phyloP scores from a whole-genome alignment of 2,113 vertebrate species.

The Falcunculus frontatus region DNA sequence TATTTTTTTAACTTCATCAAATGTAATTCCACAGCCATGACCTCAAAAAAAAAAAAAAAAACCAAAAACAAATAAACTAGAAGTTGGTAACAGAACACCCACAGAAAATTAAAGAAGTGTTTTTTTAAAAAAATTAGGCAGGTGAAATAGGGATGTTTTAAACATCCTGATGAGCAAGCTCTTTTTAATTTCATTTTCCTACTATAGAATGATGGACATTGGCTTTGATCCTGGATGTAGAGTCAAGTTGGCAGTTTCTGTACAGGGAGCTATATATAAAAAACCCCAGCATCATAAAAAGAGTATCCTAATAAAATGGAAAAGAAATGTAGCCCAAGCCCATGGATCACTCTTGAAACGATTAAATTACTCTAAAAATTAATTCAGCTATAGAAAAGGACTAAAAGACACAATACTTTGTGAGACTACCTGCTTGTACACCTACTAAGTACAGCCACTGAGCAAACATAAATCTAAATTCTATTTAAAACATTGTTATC shows the following conservation, averaged over 20 bases:
- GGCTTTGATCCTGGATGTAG: slow-evolving; percentile 31
- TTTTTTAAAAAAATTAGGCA: background rate
- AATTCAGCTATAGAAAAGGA: background rate
- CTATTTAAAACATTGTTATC: background rate
- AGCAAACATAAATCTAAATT: background rate
- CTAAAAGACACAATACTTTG: background rate
- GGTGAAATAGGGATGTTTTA: background rate
- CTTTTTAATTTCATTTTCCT: slow-evolving; percentile 23
- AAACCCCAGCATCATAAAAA: background rate
- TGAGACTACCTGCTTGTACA: background rate
- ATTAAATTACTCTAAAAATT: background rate
- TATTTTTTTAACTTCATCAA: background rate
- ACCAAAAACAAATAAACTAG: background rate
- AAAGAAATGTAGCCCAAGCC: background rate
- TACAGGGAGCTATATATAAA: background rate
- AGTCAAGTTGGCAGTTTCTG: slow-evolving; percentile 24
- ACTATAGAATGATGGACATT: slow-evolving; percentile 20
- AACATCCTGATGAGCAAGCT: slow-evolving; percentile 3
- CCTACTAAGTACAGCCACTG: background rate
- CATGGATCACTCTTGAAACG: background rate
- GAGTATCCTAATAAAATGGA: slow-evolving; percentile 5
- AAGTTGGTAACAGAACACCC: background rate
- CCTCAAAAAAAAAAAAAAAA: background rate
- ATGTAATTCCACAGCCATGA: background rate
- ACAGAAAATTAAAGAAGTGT: background rate